Conservation (phyloP, 2,888 invertebrate species). For the Leptopilina syphax region DNA sequence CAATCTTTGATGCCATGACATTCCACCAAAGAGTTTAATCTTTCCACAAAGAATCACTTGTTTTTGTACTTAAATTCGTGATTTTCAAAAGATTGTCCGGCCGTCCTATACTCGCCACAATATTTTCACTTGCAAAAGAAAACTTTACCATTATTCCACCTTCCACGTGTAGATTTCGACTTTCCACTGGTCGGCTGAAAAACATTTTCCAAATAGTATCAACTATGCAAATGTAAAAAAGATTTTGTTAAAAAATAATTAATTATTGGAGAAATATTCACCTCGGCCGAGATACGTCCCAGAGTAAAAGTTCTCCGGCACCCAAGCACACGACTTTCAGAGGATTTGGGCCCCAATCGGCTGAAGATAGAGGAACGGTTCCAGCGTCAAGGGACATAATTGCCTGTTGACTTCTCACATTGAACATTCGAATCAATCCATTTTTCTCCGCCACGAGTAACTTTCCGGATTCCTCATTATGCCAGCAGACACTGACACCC, state of each 20-base stretch:
- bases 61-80: conserved; percentile 80
- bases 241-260: not conserved
- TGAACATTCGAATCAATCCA: conserved; percentile 86
- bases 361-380: conserved; percentile 81
- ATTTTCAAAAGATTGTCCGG: conserved; percentile 84
- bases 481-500: conserved; percentile 84
- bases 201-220: conserved; percentile 38
- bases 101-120: conserved; percentile 83
- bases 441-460: conserved; percentile 86
- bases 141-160: conserved; percentile 82
- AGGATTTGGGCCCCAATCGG: conserved; percentile 85
- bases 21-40: conserved; percentile 79
- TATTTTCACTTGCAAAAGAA: conserved; percentile 81
- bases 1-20: conserved; percentile 82
- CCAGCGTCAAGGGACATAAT: conserved; percentile 83
- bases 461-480: conserved; percentile 84
- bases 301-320: conserved; percentile 82
- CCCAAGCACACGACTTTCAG: conserved; percentile 82
- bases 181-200: conserved; percentile 80
- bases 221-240: conserved; percentile 27
- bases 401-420: conserved; percentile 82
- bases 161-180: conserved; percentile 81
- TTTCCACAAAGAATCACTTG: conserved; percentile 79
- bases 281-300: conserved; percentile 84
- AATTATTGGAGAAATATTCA: conserved; percentile 63